Evolutionary conservation across 1,140 invertebrate species (phyloP).

Genomic region (Acromyrmex heyeri): DNA sequence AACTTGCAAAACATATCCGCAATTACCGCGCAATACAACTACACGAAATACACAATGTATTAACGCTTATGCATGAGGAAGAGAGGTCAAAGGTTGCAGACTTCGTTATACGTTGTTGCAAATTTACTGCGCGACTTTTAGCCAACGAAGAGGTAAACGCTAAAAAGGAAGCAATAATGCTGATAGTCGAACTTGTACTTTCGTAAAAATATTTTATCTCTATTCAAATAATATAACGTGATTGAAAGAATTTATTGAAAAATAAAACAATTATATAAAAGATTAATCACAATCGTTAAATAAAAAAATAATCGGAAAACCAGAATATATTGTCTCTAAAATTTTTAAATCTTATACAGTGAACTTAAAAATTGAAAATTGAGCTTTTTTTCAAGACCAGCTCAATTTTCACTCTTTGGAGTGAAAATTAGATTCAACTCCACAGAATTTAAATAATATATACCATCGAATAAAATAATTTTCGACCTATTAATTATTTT

Average conservation of each 20-base stretch:
- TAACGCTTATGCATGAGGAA: conserved; percentile 24
- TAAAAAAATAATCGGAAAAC: neutral
- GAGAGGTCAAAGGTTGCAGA: conserved; percentile 31
- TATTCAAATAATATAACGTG: neutral
- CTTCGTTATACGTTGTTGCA: conserved; percentile 46
- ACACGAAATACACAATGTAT: conserved; percentile 47
- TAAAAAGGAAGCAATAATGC: conserved; percentile 2
- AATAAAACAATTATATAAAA: neutral
- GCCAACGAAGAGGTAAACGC: conserved; percentile 43
- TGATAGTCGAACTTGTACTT: conserved; percentile 15
- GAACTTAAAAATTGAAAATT: too few species aligned
- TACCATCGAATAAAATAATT: neutral
- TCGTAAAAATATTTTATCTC: conserved; percentile 11
- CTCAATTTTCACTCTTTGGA: too few species aligned
- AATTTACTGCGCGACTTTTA: conserved; percentile 54
- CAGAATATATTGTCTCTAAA: neutral
- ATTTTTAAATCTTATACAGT: too few species aligned
- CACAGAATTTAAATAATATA: neutral
- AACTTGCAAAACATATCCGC: conserved; percentile 33
- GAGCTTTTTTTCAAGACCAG: too few species aligned
- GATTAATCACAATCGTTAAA: neutral
- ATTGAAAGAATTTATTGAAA: neutral
- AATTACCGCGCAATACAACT: conserved; percentile 45
- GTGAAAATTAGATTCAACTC: too few species aligned
- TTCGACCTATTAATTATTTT: conserved; percentile 1